Base-by-base conservation (phyloP, 2,888 invertebrate species). In the Lobophora halterata region DNA sequence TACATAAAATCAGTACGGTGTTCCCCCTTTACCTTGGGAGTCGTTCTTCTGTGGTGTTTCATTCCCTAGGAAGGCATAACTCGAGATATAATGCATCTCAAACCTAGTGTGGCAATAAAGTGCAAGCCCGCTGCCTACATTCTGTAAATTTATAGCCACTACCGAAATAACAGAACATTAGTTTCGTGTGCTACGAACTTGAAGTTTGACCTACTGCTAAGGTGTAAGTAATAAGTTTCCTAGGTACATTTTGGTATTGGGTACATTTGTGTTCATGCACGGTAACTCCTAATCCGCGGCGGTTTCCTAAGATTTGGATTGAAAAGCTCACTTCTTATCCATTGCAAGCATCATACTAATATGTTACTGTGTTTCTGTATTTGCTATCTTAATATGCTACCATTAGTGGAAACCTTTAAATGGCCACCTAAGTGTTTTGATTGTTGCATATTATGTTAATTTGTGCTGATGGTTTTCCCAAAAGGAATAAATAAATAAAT, bases 11-110 rank as follows among this genome's bases (percentile, higher is more conserved):
- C 42, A 29, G 38, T 47, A 42, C 35, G 43, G 33, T 41, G 50
- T 52, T 59, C 55, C 63, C 70, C 68, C 65, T 61, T 67, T 69
- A 49, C 63, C 72, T 63, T 61, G 74, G 76, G 75, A 77, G 58
- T 65, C 61, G 71, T 79, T 71, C 69, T 67, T 71, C 68, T 61
- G 53, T 41, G 46, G 49, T 36, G 31, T 36, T 36, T 43, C 57
- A 61, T 54, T 66, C 67, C 68, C 74, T 61, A 61, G 57, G 68
- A 71, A 67, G 61, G 52, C 55, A 71, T 71, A 70, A 71, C 68
- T 73, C 61, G 51, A 49, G 55, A 57, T 61, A 66, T 65, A 70
- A 70, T 67, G 68, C 72, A 71, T 63, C 66, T 65, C 53, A 28
- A 42, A 25, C 31, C 36, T 58, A 58, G 54, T 49, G 48, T 35